Conservation (phyloP, 1,140 invertebrate genomes). For the Conopomorpha cramerella region DNA sequence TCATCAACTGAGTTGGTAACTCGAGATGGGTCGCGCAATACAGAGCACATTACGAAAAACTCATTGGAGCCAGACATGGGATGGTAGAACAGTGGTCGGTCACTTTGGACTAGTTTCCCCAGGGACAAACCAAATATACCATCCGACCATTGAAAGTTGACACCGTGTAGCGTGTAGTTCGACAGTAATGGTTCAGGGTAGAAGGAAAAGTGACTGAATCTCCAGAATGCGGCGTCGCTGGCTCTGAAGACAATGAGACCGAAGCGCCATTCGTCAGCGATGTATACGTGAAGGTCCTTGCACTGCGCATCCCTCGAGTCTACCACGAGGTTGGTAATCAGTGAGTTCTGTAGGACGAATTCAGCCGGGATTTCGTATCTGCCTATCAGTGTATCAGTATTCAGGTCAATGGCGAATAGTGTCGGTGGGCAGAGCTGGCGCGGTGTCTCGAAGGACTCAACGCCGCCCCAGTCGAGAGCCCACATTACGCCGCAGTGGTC, state of each 20-base stretch:
- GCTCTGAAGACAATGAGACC: slow-evolving; percentile 73
- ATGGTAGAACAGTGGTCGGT: slow-evolving; percentile 75
- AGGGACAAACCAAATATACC: slow-evolving; percentile 79
- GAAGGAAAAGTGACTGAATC: slow-evolving; percentile 74
- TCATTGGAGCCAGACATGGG: slow-evolving; percentile 78
- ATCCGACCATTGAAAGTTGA: slow-evolving; percentile 81
- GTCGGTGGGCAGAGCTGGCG: slow-evolving; percentile 73
- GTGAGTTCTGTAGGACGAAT: slow-evolving; percentile 71
- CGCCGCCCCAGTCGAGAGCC: slow-evolving; percentile 77
- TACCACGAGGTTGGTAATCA: slow-evolving; percentile 76
- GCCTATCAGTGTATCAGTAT: slow-evolving; percentile 65
- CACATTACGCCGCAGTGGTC: slow-evolving; percentile 75
- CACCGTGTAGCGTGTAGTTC: slow-evolving; percentile 70
- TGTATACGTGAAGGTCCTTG: slow-evolving; percentile 70
- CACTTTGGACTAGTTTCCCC: slow-evolving; percentile 62
- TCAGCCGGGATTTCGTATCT: slow-evolving; percentile 68
- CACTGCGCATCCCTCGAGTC: slow-evolving; percentile 71
- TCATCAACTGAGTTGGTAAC: slow-evolving; percentile 60
- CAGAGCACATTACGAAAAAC: slow-evolving; percentile 70
- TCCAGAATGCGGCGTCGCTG: slow-evolving; percentile 68
- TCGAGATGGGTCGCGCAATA: slow-evolving; percentile 66
- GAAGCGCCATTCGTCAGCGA: slow-evolving; percentile 77
- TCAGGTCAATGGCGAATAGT: slow-evolving; percentile 72
- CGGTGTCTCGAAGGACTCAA: slow-evolving; percentile 69
- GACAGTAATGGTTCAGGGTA: slow-evolving; percentile 76